phyloP scores from a whole-genome alignment of 2,113 vertebrate genomes.

The Sinocyclocheilus grahami region DNA sequence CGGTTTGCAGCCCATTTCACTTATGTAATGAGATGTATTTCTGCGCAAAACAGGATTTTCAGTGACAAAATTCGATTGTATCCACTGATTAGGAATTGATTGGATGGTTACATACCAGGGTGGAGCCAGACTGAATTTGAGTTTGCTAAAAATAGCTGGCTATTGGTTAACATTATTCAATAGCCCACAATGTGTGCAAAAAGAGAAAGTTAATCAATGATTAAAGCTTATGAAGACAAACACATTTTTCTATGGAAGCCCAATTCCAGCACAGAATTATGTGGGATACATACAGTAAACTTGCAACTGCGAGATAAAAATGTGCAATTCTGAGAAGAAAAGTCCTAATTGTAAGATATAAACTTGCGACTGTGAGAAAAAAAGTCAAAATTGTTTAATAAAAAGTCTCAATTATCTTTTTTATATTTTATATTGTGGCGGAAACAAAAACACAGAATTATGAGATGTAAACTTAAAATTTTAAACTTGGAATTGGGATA shows the following conservation, averaged over 20 bases:
- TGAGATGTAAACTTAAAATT: too few species aligned
- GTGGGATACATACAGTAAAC: too few species aligned
- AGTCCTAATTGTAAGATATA: too few species aligned
- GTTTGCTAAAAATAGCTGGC: not conserved
- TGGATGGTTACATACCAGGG: not conserved
- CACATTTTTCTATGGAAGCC: too few species aligned
- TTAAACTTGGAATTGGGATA: too few species aligned
- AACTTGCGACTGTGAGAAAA: too few species aligned
- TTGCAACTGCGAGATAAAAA: not conserved
- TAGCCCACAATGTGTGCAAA: not conserved
- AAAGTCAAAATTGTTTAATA: too few species aligned
- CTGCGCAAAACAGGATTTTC: not conserved
- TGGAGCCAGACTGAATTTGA: not conserved
- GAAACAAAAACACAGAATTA: too few species aligned
- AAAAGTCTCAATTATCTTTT: too few species aligned
- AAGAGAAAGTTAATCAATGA: not conserved
- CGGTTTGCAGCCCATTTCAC: not conserved
- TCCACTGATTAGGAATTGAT: not conserved
- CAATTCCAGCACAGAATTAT: too few species aligned
- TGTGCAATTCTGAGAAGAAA: too few species aligned
- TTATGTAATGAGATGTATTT: not conserved
- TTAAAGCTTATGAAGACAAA: not conserved
- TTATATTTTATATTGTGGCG: too few species aligned
- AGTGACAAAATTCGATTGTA: not conserved
- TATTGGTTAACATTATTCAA: not conserved